Percentiles rank a stretch among this genome's conserved stretches.
phyloP scores from a whole-genome alignment of 2,113 vertebrate genomes.

The Campylomormyrus numenius region DNA sequence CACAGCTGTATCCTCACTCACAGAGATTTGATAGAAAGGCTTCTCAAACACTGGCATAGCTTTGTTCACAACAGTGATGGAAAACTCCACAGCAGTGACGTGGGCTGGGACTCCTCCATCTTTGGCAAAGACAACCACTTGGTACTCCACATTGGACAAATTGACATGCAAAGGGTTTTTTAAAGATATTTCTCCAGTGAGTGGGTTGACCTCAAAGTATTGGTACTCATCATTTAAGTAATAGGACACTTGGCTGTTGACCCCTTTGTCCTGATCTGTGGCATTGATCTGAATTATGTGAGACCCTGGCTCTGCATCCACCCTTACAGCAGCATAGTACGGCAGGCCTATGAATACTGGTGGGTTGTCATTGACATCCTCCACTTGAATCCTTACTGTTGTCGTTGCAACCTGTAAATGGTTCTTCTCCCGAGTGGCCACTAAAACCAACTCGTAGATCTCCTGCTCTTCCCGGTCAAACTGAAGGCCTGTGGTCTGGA shows the following conservation, averaged over 20 bases:
- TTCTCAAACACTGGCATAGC: constrained; percentile 97
- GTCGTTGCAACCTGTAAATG: constrained; percentile 79
- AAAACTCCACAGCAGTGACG: constrained; percentile 73
- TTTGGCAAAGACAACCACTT: constrained; percentile 72
- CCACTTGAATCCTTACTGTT: constrained; percentile 77
- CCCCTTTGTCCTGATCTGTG: constrained; percentile 74
- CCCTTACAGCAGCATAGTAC: constrained; percentile 88
- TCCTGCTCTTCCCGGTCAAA: constrained; percentile 87
- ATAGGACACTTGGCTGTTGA: constrained; percentile 82
- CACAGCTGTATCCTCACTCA: constrained; percentile 74
- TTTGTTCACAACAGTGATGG: constrained; percentile 87
- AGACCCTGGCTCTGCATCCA: constrained; percentile 83
- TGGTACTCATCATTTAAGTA: constrained; percentile 73
- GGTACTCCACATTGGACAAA: constrained; percentile 82
- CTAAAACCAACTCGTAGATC: constrained; percentile 82
- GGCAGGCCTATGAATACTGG: constrained; percentile 86
- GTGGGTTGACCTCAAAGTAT: constrained; percentile 81
- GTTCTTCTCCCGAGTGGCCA: constrained; percentile 82
- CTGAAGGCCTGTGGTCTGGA: constrained; percentile 79
- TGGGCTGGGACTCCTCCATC: constrained; percentile 76
- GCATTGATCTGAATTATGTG: constrained; percentile 78
- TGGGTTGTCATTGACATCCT: constrained; percentile 89
- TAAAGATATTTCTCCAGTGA: constrained; percentile 75
- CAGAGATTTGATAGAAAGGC: constrained; percentile 77
- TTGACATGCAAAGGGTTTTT: constrained; percentile 78